phyloP scores from a whole-genome alignment of 2,113 vertebrate genomes.

The Bettongia penicillata region DNA sequence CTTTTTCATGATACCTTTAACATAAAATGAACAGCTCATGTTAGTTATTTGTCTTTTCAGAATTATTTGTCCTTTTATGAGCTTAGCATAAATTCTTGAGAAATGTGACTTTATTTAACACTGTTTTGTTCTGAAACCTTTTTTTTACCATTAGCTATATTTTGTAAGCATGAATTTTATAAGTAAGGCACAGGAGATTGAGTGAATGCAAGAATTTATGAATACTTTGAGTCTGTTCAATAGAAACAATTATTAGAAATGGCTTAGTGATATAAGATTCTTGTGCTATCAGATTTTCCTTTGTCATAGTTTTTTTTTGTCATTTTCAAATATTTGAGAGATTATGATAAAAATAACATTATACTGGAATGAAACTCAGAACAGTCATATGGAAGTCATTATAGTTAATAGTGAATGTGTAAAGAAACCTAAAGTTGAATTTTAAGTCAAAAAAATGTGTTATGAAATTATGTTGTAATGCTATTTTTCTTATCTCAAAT shows the following conservation, averaged over 20 bases:
- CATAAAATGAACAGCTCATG: constrained; percentile 91
- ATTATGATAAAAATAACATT: constrained; percentile 88
- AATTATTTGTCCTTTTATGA: constrained; percentile 92
- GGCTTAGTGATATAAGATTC: constrained; percentile 91
- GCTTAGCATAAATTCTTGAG: constrained; percentile 91
- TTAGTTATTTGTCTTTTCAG: constrained; percentile 88
- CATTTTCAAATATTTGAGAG: constrained; percentile 86
- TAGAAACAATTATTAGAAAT: constrained; percentile 94
- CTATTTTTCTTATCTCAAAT: constrained; percentile 89
- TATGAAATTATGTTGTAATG: constrained; percentile 87
- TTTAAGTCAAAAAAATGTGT: constrained; percentile 89
- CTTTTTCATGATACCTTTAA: constrained; percentile 93
- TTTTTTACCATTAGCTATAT: constrained; percentile 92
- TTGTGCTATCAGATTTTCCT: constrained; percentile 88
- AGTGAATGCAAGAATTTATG: constrained; percentile 90
- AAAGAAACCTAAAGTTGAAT: constrained; percentile 87
- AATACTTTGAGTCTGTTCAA: constrained; percentile 93
- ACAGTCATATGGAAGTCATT: constrained; percentile 89
- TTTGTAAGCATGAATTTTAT: constrained; percentile 89
- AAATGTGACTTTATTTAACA: constrained; percentile 95
- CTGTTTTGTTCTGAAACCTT: constrained; percentile 94
- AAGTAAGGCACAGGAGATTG: constrained; percentile 89
- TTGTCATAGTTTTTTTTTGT: constrained; percentile 89
- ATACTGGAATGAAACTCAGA: constrained; percentile 88
- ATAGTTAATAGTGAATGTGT: constrained; percentile 89